Base-by-base conservation (phyloP, 2,888 invertebrate species). In the Hypomecis atomaria region DNA sequence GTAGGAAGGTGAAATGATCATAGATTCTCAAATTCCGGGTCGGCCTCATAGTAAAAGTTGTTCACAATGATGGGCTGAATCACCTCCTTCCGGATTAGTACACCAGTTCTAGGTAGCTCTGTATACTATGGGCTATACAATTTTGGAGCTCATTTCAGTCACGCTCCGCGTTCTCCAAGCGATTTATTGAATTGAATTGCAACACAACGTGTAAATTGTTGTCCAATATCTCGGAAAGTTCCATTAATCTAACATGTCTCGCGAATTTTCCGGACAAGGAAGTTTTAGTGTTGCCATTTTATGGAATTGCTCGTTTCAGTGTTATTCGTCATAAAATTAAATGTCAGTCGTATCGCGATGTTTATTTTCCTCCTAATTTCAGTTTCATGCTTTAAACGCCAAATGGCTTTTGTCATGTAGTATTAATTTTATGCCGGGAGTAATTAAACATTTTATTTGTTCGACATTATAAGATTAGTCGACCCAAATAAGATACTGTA, bases 301-400 rank as follows among this genome's bases (percentile, higher is more conserved):
- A 66, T 60, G 64, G 60, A 63, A 65, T 62, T 59, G 63, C 59
- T 56, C 56, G 59, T 58, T 65, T 55, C 49, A 67, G 42, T 59
- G 64, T 64, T 69, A 69, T 64, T 69, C 43, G 60, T 50, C 62
- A 60, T 66, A 67, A 67, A 61, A 55, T 62, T 69, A 69, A 69
- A 69, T 67, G 63, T 60, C 55, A 62, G 66, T 62, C 62, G 62
- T 64, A 59, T 66, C 62, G 58, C 48, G 23, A 71, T 70, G 70
- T 68, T 70, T 65, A 70, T 70, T 62, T 56, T 62, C 38, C 67
- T 62, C 63, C 70, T 65, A 69, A 73, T 72, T 70, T 70, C 65
- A 66, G 70, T 71, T 71, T 70, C 70, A 67, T 61, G 61, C 56
- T 59, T 59, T 66, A 69, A 69, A 66, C 65, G 58, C 60, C 45